These are phyloP conservation scores for Cryptophagus acutangulus DNA, from an alignment of 2,888 invertebrate species.

Conservation along the genomic window DNA sequence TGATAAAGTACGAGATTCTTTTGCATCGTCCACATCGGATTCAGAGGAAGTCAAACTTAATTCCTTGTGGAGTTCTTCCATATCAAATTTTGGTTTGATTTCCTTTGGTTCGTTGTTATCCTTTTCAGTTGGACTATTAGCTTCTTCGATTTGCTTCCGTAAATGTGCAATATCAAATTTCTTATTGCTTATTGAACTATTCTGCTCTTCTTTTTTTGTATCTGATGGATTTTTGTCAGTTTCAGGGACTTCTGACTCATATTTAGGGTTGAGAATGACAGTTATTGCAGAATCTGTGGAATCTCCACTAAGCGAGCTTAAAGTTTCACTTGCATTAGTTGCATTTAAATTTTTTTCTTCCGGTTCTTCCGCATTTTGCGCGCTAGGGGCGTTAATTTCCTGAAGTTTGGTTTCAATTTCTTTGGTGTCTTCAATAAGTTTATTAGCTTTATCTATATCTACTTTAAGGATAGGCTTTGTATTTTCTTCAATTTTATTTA, in stretches of 20 bases:
- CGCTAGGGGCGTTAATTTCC: no score
- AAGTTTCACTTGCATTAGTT: constrained; percentile 1
- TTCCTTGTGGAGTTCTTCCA: no score
- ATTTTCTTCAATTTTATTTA: no score
- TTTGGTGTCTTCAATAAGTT: no score
- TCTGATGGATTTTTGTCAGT: constrained; percentile 7
- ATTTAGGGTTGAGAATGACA: constrained; percentile 26
- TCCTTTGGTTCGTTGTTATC: not conserved
- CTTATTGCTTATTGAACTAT: constrained; percentile 4
- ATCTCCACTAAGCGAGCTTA: constrained; percentile 29
- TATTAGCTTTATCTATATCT: no score
- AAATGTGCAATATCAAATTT: constrained; percentile 25
- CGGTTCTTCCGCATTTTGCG: no score
- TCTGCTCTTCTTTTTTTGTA: constrained; percentile 1
- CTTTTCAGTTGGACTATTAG: not conserved
- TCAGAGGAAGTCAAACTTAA: no score
- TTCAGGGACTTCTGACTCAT: constrained; percentile 6
- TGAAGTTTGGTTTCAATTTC: no score
- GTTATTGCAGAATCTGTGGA: constrained; percentile 34
- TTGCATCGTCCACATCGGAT: no score
- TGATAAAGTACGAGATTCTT: no score
- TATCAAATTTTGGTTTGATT: constrained; percentile 3
- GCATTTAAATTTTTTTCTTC: no score
- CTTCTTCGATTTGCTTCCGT: constrained; percentile 22
- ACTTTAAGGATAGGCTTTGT: no score